Base-by-base conservation (phyloP, 2,888 invertebrate genomes). In the Heliconius ismenius region DNA sequence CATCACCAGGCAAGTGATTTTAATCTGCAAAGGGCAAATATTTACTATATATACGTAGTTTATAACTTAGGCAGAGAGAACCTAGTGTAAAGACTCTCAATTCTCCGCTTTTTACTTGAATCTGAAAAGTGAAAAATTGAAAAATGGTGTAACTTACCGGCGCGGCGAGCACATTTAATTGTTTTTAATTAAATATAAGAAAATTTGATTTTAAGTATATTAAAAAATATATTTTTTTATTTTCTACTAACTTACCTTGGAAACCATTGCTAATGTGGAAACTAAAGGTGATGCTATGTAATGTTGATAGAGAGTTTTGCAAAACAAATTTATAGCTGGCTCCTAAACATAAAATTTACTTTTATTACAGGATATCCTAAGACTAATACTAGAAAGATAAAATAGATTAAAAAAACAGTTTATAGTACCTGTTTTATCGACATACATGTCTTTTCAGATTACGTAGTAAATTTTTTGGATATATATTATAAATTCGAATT, bases 291-390 rank as follows among this genome's bases (percentile, higher is more conserved):
- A 28, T 11, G 32, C 32, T 32, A 18, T 36, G n/a, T 65, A 67
- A 43, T 43, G 39, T 67, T 24, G 15, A 24, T 43, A 9, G 7
- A 43, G 24, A 43, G 15, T 13, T 24, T 15, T 39, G 11, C 39
- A 39, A 62, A 13, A 9, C 24, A 3, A 43, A 58, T 70, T 32
- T 70, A 70, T 70, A 58, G 3, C 3, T 26, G 15, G 43, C 67
- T 24, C 0, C 24, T 7, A 67, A 54, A 49, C 70, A 58, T 58
- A n/a, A 70, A 69, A 32, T 3, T n/a, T 70, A 58, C n/a, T 39
- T 74, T 39, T 65, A 68, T 28, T 68, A 68, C 54, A 26, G 75
- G 67, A 75, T 68, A 68, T 75, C 75, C 68, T 75, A 39, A 7
- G 10, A 68, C 24, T 4, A 21, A 74, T 39, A 13, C 58, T 39